Base-by-base conservation (phyloP, 2,888 invertebrate species). In the Lasiommata megera region DNA sequence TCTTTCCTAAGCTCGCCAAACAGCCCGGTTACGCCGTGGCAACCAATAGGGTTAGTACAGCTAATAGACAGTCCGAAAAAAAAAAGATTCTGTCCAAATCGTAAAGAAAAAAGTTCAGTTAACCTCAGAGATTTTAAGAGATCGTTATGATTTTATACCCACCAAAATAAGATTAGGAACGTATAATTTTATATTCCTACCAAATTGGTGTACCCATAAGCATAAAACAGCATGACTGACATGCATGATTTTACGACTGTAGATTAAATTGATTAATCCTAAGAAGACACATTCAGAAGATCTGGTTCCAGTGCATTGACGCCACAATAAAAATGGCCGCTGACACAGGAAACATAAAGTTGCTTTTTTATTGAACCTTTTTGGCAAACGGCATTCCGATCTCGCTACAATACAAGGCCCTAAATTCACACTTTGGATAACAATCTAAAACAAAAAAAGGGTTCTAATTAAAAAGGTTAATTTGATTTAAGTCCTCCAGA, bases 261-360 rank as follows among this genome's bases (percentile, higher is more conserved):
- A 71, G 74, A 80, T 76, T 75, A 74, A 75, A 78, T 74, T 77
- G 70, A 73, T 76, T 73, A 74, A 75, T 76, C 58, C 67, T 68
- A 76, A 77, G 72, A 72, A 72, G 67, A 68, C 69, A 50, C 54
- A 58, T 63, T 56, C 70, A 43, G 46, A 23, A 54, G 58, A 76
- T 80, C 76, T 76, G 74, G 74, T 74, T 72, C 70, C 76, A 73
- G 81, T 80, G 77, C 82, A 80, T 80, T 84, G 82, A 83, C 85
- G 80, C 81, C 76, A 78, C 77, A 79, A 82, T 88, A 83, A 85
- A 86, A 81, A 84, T 79, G 75, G 72, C 73, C 72, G 76, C 78
- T 79, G 82, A 80, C 82, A 82, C 86, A 84, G 86, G 84, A 87
- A 80, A 85, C 84, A 86, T 88, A 82, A 88, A 86, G 74, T 81